Base-by-base conservation (phyloP, 2,113 vertebrate genomes). In the Anarrhichthys ocellatus region DNA sequence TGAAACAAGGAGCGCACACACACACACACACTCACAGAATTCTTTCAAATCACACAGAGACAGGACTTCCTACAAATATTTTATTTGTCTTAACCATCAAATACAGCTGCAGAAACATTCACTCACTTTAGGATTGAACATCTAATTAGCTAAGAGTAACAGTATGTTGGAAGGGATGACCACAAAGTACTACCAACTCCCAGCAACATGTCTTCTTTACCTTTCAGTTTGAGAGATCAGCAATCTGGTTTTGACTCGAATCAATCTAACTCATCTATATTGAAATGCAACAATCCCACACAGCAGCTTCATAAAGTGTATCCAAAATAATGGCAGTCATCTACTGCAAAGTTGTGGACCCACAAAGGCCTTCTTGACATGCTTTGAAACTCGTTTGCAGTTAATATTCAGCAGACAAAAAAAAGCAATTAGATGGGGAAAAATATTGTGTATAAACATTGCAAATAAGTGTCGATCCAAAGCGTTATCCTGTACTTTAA, bases 31-130 rank as follows among this genome's bases (percentile, higher is more conserved):
- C 40, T 27, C 27, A 50, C 14, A 14, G 0, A 15, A 66, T 13
- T 27, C 15, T 38, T 75, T 74, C 1, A 62, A 59, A 83, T 44
- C 32, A 85, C 40, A 83, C 34, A 66, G 9, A 73, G 15, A 77
- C 50, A 77, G 32, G 72, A 58, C 10, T 59, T 87, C 62, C 65
- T 65, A 68, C 15, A 80, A 78, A 73, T 13, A 1, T 17, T 89
- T 88, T 87, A 87, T 91, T 91, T 78, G 22, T 78, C n/a, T 72
- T 77, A 1, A 61, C 65, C 44, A 38, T 77, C 38, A 86, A 79
- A 59, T 40, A 87, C 84, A 87, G 58, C n/a, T 54, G 22, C 63
- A 74, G 32, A 78, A 65, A 78, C 72, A 79, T 79, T 86, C 52
- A 68, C 27, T 74, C 32, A 27, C n/a, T 29, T 14, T 24, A 32